phyloP scores from a whole-genome alignment of 1,140 invertebrate species.

The Babylonia areolata region DNA sequence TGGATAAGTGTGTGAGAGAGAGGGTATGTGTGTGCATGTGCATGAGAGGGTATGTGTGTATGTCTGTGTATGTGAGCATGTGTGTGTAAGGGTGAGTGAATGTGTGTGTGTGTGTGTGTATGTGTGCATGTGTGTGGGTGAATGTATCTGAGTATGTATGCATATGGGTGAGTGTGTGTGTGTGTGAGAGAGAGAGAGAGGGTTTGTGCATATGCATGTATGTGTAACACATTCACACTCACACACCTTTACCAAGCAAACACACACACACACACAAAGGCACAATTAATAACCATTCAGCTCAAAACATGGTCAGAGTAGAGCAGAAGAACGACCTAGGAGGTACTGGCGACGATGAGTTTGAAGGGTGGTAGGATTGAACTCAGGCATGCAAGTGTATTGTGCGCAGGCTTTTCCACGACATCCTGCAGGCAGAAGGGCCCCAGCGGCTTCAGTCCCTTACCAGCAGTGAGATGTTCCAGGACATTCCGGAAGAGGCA shows the following conservation, averaged over 20 bases:
- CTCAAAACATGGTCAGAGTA: too few relatives aligned
- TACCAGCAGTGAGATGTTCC: constrained; percentile 46
- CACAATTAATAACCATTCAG: too few relatives aligned
- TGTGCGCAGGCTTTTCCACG: constrained; percentile 59
- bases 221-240: too few relatives aligned
- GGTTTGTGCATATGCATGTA: too few relatives aligned
- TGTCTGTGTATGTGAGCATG: background rate
- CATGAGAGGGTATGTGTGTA: background rate
- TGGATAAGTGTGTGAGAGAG: background rate
- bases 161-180: too few relatives aligned
- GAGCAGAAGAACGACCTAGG: too few relatives aligned
- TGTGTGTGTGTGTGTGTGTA: background rate
- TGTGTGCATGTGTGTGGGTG: background rate
- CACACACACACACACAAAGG: too few relatives aligned
- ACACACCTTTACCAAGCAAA: too few relatives aligned
- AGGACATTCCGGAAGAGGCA: constrained; percentile 61
- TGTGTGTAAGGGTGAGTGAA: background rate
- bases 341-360: too few relatives aligned
- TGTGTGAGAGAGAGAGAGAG: too few relatives aligned
- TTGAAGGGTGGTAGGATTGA: too few relatives aligned
- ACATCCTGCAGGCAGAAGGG: constrained; percentile 59
- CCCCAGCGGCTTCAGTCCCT: constrained; percentile 54
- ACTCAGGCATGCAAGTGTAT: background rate
- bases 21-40: background rate
- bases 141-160: too few relatives aligned